These are phyloP conservation scores for Thunnus maccoyii DNA, from an alignment of 2,113 vertebrate species.

Conservation along the genomic window DNA sequence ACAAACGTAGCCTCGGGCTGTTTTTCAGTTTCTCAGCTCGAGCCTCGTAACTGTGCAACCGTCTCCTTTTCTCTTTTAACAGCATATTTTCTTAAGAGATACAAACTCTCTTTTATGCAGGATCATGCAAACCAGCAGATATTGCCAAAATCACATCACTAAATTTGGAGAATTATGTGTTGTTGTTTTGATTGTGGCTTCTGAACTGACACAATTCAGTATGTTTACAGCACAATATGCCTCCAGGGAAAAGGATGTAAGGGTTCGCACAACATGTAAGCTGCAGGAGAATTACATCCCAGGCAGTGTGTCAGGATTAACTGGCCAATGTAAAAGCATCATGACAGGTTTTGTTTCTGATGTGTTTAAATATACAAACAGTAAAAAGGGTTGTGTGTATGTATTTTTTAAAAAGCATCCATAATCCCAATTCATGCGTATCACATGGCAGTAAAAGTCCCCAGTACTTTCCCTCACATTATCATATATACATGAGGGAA, in stretches of 20 bases:
- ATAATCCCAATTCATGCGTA: constrained; percentile 7
- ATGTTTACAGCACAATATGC: constrained; percentile 5
- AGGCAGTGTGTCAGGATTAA: constrained; percentile 19
- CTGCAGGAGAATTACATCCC: constrained; percentile 19
- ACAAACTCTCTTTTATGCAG: constrained; percentile 19
- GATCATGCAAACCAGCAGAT: constrained; percentile 17
- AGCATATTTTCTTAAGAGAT: constrained; percentile 22
- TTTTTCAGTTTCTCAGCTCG: constrained; percentile 44
- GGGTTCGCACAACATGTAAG: constrained; percentile 3
- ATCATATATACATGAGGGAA: constrained; percentile 13
- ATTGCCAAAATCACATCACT: constrained; percentile 2
- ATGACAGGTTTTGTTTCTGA: background rate
- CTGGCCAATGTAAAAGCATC: background rate
- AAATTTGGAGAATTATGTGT: background rate
- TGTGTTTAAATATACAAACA: background rate
- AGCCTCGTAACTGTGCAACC: constrained; percentile 21
- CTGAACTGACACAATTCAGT: constrained; percentile 6
- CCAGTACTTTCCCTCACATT: background rate
- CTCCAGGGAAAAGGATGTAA: constrained; percentile 1
- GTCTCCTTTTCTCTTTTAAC: constrained; percentile 28
- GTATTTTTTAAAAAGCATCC: background rate
- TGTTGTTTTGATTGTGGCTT: constrained; percentile 13
- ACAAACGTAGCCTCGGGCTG: constrained; percentile 49
- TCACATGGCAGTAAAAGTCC: background rate
- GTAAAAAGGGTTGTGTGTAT: constrained; percentile 8